These are phyloP conservation scores for Chloroceryle inda DNA, from an alignment of 2,797 vertebrate species.

Conservation along the genomic window DNA sequence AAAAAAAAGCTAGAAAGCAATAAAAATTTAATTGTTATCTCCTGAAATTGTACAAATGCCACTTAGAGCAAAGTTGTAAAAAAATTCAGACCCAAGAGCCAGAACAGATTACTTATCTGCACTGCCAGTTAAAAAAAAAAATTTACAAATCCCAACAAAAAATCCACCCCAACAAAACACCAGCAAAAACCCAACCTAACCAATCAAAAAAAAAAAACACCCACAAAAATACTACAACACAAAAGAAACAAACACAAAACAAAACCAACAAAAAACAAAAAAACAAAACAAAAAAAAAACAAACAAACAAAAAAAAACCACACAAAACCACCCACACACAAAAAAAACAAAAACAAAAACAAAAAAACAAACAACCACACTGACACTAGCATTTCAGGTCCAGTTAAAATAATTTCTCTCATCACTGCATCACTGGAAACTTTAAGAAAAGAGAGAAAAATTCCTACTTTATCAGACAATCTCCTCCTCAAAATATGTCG, in stretches of 20 bases:
- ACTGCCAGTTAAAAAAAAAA: neutral
- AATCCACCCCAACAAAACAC: neutral
- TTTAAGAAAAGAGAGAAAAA: neutral
- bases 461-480: neutral
- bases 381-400: neutral
- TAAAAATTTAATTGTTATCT: neutral
- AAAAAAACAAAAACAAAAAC: neutral
- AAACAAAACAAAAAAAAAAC: neutral
- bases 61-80: neutral
- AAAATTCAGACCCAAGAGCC: neutral
- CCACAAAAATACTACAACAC: neutral
- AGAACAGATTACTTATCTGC: neutral
- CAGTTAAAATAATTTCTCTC: neutral
- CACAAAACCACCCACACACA: neutral
- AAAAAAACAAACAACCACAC: neutral
- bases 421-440: rapidly evolving
- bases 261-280: neutral
- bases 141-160: neutral
- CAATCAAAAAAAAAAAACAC: neutral
- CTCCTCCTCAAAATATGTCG: neutral
- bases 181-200: neutral
- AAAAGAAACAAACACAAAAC: neutral
- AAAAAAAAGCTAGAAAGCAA: neutral
- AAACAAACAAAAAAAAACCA: too few relatives aligned
- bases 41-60: neutral